A percentile compares a stretch with the other conserved stretches of the same genome.
These are phyloP conservation scores for Chaetodon auriga DNA, from an alignment of 2,113 vertebrate genomes.

Conservation along the genomic window DNA sequence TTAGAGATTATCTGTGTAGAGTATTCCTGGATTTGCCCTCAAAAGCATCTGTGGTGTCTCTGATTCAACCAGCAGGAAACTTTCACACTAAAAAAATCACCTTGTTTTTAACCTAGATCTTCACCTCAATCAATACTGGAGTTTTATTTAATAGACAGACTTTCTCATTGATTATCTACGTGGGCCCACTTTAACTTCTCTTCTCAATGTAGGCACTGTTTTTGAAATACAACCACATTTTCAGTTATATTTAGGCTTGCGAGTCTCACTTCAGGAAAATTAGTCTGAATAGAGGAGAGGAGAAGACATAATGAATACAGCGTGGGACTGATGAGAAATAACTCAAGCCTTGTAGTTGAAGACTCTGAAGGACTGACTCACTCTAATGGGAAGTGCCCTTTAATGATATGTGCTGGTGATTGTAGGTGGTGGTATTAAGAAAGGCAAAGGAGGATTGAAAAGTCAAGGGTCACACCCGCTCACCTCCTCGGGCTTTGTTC, in stretches of 20 bases:
- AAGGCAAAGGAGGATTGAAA: conserved; percentile 56
- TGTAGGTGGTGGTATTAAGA: conserved; percentile 69
- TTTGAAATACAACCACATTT: not conserved
- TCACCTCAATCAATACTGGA: not conserved
- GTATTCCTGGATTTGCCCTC: conserved; percentile 25
- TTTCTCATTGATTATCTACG: not conserved
- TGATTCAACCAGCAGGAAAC: conserved; percentile 21
- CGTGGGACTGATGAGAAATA: conserved; percentile 50
- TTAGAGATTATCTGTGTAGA: conserved; percentile 51
- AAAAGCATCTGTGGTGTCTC: conserved; percentile 29
- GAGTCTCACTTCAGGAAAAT: conserved; percentile 6
- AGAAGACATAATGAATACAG: conserved; percentile 51
- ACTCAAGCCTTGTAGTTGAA: conserved; percentile 37
- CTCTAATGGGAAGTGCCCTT: conserved; percentile 66
- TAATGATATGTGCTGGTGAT: conserved; percentile 66
- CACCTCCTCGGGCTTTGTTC: conserved; percentile 65
- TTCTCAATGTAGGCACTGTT: not conserved
- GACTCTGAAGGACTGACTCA: conserved; percentile 54
- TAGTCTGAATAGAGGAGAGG: conserved; percentile 15
- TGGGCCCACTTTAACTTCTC: not conserved
- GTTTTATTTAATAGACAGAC: conserved; percentile 5
- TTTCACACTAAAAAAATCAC: not conserved
- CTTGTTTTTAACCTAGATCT: conserved; percentile 30
- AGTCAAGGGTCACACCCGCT: conserved; percentile 58
- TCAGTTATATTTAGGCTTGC: conserved; percentile 3